These are phyloP conservation scores for Rhorus exstirpatorius DNA, from an alignment of 2,888 invertebrate species.

Conservation along the genomic window DNA sequence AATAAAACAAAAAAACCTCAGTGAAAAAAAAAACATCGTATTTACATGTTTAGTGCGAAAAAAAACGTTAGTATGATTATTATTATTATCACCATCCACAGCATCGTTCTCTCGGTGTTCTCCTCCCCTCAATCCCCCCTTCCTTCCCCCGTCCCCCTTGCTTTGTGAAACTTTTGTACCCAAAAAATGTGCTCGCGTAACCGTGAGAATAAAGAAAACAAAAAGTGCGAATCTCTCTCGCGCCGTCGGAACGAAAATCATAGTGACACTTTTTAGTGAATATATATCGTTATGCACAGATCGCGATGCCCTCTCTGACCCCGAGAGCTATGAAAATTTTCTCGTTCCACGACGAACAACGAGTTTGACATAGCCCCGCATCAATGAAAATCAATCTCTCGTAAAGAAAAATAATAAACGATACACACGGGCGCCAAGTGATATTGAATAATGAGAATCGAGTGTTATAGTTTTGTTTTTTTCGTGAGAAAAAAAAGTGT, in stretches of 20 bases:
- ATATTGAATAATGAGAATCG: slow-evolving; percentile 44
- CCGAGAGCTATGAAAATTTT: slow-evolving; percentile 5
- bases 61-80: not conserved
- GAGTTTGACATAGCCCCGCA: not conserved
- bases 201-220: too few relatives aligned
- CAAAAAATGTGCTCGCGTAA: slow-evolving; percentile 7
- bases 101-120: slow-evolving; percentile 17
- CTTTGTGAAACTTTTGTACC: not conserved
- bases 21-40: not conserved
- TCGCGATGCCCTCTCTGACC: slow-evolving; percentile 47
- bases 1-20: not conserved
- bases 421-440: slow-evolving; percentile 26
- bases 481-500: not conserved
- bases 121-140: too few relatives aligned
- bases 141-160: too few relatives aligned
- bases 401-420: slow-evolving; percentile 26
- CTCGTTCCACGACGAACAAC: slow-evolving; percentile 47
- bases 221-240: slow-evolving; percentile 22
- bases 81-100: too few relatives aligned
- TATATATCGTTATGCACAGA: too few relatives aligned
- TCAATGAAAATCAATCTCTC: slow-evolving; percentile 26
- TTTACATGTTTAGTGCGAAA: not conserved
- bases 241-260: not conserved
- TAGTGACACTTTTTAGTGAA: too few relatives aligned
- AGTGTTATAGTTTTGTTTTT: slow-evolving; percentile 12